Base-by-base conservation (phyloP, 2,797 vertebrate genomes). In the Pteropus rufus region DNA sequence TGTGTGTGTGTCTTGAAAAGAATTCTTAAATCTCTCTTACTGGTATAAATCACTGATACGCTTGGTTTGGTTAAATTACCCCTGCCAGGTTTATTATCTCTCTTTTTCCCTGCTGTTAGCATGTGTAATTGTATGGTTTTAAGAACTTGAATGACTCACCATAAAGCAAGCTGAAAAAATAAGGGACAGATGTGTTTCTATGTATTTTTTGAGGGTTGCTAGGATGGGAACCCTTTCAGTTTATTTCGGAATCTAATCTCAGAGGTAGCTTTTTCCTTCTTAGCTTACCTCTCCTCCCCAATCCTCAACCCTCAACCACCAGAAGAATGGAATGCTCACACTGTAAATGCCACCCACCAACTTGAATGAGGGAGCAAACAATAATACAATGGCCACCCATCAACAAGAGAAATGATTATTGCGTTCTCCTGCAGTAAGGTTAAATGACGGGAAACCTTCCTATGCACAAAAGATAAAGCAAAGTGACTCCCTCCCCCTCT, bases 111-210 rank as follows among this genome's bases (percentile, higher is more conserved):
- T 89, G 93, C 96, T 95, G 97, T 96, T 97, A 97, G 95, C 97
- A 95, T 98, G 96, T 95, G 91, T 97, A 97, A 97, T 98, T 97
- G 97, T 94, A 97, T 96, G 97, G 97, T 97, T 97, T 97, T 96
- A 97, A 97, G 91, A 97, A 97, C 95, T 95, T 97, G 96, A 97
- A 97, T 97, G 97, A 98, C 95, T 98, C 97, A 98, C 95, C 96
- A 95, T 98, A 96, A 97, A 97, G 95, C 96, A 97, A 97, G 97
- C 97, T 98, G 97, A 96, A 97, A 97, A 97, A 97, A 98, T 97
- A 97, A 97, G 95, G 97, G 97, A 97, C 97, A 98, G 97, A 97
- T 98, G 97, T 97, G 97, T 97, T 98, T 98, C 97, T 96, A 96
- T 97, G 97, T 97, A 93, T 97, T 96, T 97, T 97, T 82, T 95